These are phyloP conservation scores for Isoperla grammatica DNA, from an alignment of 2,888 invertebrate species.

Conservation along the genomic window DNA sequence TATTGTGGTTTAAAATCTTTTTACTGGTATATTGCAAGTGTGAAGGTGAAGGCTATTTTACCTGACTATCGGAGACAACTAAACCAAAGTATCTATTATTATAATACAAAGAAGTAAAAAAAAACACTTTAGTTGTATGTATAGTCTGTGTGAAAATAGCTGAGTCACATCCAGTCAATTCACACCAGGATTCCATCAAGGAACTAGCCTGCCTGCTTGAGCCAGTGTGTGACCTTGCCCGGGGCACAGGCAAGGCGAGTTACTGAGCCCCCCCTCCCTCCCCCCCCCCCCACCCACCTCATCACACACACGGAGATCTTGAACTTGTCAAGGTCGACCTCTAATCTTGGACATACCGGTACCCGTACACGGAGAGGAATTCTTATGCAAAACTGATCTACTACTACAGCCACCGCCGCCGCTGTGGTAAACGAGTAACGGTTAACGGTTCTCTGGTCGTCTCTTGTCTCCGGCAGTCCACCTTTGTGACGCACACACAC, in stretches of 20 bases:
- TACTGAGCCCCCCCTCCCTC: background rate
- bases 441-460: no score
- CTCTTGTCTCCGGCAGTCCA: no score
- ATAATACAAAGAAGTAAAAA: background rate
- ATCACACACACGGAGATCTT: background rate
- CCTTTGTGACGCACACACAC: no score
- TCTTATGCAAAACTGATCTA: constrained; percentile 8
- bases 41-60: no score
- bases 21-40: no score
- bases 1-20: no score
- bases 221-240: constrained; percentile 7
- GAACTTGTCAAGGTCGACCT: constrained; percentile 12
- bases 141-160: no score
- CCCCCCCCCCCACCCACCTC: background rate
- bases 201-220: background rate
- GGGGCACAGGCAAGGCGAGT: constrained; percentile 13
- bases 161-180: no score
- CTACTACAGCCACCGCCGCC: background rate
- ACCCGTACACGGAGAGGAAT: background rate
- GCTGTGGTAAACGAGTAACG: background rate
- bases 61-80: no score
- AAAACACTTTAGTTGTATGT: background rate
- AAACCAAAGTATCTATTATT: no score
- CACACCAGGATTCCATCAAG: constrained; percentile 9
- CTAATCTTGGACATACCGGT: constrained; percentile 1